Percentiles rank a stretch among this genome's conserved stretches.
Conservation (phyloP, 53 echinoderm and acorn worm genomes). For the Paracentrotus lividus region DNA sequence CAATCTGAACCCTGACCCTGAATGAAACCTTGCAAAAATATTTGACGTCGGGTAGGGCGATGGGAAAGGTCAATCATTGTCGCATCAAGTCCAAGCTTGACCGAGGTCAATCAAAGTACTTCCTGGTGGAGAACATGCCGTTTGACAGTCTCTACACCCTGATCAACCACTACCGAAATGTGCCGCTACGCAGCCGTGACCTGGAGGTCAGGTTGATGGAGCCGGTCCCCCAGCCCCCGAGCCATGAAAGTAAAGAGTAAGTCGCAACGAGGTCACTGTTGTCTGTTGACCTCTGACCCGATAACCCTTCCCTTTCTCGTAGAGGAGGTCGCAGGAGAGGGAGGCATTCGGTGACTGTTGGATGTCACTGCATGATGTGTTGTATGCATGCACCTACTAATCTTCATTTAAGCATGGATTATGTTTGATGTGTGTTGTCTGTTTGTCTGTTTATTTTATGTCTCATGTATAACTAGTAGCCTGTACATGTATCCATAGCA, state of each 20-base stretch:
- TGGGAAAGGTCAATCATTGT: constrained; percentile 94
- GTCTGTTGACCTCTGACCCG: not conserved
- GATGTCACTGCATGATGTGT: not conserved
- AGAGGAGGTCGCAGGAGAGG: not conserved
- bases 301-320: not conserved
- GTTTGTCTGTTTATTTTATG: not conserved
- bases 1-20: not conserved
- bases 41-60: constrained; percentile 78
- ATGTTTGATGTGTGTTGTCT: not conserved
- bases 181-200: constrained; percentile 89
- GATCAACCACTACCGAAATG: constrained; percentile 96
- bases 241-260: constrained; percentile 99
- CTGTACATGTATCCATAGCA: too few species aligned
- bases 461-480: too few species aligned
- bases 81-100: constrained; percentile 99
- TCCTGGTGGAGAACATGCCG: constrained; percentile 94
- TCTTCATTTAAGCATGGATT: not conserved
- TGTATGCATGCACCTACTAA: not conserved
- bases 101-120: constrained; percentile 96
- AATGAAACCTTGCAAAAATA: not conserved
- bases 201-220: constrained; percentile 89
- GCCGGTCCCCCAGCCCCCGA: constrained; percentile 96
- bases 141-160: constrained; percentile 98
- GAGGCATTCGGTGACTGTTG: not conserved
- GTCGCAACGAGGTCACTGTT: constrained; percentile 63